phyloP scores from a whole-genome alignment of 2,113 vertebrate genomes.

The Opisthocomus hoazin region DNA sequence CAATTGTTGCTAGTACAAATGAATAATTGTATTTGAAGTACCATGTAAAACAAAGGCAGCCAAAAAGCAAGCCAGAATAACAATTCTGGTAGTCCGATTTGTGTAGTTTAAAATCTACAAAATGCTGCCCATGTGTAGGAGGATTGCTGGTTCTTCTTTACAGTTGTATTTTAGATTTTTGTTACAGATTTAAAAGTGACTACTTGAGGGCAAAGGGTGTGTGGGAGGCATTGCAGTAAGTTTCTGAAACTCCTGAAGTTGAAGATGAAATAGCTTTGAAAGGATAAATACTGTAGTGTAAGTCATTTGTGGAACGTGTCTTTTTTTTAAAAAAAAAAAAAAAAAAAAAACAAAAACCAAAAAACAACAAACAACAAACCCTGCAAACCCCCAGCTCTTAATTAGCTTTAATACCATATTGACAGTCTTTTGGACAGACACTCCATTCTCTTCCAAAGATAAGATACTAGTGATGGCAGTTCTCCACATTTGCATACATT shows the following conservation, averaged over 20 bases:
- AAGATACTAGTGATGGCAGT: neutral
- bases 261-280: neutral
- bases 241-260: neutral
- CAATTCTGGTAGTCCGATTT: neutral
- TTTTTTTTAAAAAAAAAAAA: neutral
- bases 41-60: neutral
- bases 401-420: neutral
- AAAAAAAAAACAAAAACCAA: neutral
- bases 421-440: neutral
- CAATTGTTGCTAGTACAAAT: neutral
- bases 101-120: neutral
- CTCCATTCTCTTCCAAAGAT: neutral
- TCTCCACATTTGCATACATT: neutral
- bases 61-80: neutral
- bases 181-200: neutral
- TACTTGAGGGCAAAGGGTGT: neutral
- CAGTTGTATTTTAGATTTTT: neutral
- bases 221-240: neutral
- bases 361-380: no score
- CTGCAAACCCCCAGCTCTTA: neutral
- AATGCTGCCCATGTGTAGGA: neutral
- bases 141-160: neutral
- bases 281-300: neutral
- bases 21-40: neutral
- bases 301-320: neutral